Conservation (phyloP, 2,113 vertebrate species). For the Datnioides undecimradiatus region DNA sequence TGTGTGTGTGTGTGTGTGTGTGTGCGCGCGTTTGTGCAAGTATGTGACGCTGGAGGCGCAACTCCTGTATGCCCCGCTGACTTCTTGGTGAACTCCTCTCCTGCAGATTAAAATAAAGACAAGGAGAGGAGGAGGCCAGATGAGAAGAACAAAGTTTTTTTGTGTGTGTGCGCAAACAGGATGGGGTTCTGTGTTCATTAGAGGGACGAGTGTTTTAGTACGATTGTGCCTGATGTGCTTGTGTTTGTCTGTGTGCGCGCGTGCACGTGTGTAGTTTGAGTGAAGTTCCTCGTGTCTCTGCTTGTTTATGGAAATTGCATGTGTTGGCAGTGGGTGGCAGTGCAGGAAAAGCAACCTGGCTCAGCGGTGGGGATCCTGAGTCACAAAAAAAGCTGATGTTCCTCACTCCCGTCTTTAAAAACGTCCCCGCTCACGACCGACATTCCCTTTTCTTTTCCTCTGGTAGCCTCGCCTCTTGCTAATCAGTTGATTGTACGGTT, state of each 20-base stretch:
- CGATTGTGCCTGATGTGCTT: slow-evolving; percentile 4
- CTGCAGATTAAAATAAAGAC: slow-evolving; percentile 79
- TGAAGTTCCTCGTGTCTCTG: slow-evolving; percentile 39
- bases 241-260: neutral
- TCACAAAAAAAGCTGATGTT: slow-evolving; percentile 41
- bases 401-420: slow-evolving; percentile 6
- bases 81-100: slow-evolving; percentile 80
- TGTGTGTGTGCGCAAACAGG: slow-evolving; percentile 5
- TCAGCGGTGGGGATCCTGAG: slow-evolving; percentile 46
- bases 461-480: slow-evolving; percentile 49
- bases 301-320: slow-evolving; percentile 55
- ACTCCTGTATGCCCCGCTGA: slow-evolving; percentile 79
- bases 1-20: slow-evolving; percentile 1
- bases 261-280: slow-evolving; percentile 13
- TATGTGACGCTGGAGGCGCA: slow-evolving; percentile 64
- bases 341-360: slow-evolving; percentile 57
- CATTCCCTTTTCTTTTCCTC: neutral
- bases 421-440: slow-evolving; percentile 18
- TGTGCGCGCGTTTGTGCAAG: slow-evolving; percentile 5
- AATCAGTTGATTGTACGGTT: slow-evolving; percentile 47
- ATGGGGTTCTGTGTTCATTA: neutral
- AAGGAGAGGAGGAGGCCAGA: slow-evolving; percentile 69
- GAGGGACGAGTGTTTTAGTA: slow-evolving; percentile 18
- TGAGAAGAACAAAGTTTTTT: slow-evolving; percentile 59
- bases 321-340: slow-evolving; percentile 71